phyloP scores from a whole-genome alignment of 2,113 vertebrate genomes.

The Arizona elegans region DNA sequence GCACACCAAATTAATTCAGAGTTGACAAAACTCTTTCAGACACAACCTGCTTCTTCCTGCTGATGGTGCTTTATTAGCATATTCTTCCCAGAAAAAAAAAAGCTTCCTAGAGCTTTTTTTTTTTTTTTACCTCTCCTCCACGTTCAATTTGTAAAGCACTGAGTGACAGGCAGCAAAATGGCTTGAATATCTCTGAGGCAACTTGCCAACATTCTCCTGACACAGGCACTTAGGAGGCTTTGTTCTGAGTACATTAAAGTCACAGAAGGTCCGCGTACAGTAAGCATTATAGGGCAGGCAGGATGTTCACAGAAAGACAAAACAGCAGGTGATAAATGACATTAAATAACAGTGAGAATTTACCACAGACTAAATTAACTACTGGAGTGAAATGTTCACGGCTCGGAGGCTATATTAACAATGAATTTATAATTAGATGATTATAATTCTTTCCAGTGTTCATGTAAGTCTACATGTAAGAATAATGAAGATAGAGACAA shows the following conservation, averaged over 20 bases:
- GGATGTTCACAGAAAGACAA: conserved; percentile 83
- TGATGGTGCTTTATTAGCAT: conserved; percentile 85
- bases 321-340: conserved; percentile 87
- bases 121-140: conserved; percentile 76
- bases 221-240: conserved; percentile 80
- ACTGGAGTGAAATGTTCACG: conserved; percentile 77
- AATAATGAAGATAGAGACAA: conserved; percentile 75
- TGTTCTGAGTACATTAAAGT: conserved; percentile 83
- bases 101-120: conserved; percentile 69
- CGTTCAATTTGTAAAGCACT: conserved; percentile 81
- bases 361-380: conserved; percentile 81
- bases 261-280: conserved; percentile 82
- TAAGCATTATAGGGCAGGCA: conserved; percentile 75
- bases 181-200: conserved; percentile 81
- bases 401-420: conserved; percentile 79
- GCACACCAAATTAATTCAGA: conserved; percentile 87
- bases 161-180: conserved; percentile 85
- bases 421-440: conserved; percentile 79
- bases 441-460: conserved; percentile 74
- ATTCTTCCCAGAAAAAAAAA: conserved; percentile 84
- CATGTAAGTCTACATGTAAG: conserved; percentile 73
- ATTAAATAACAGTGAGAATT: conserved; percentile 85
- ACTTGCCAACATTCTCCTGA: conserved; percentile 76
- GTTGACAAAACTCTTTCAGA: conserved; percentile 88
- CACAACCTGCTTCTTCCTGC: conserved; percentile 80